phyloP scores from a whole-genome alignment of 2,113 vertebrate genomes.

The Dromaius novaehollandiae region DNA sequence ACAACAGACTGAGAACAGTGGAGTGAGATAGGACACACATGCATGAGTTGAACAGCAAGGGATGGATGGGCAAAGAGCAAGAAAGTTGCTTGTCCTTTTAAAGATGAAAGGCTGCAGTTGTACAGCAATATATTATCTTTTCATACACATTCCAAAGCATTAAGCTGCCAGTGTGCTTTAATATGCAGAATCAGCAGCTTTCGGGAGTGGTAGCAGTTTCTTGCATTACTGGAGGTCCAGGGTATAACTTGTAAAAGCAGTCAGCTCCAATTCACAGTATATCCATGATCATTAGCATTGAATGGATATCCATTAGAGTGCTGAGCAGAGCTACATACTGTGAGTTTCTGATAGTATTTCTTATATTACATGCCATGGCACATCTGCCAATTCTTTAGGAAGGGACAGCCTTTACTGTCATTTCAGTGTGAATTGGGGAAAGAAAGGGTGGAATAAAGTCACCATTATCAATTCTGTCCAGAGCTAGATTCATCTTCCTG shows the following conservation, averaged over 20 bases:
- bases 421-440: neutral
- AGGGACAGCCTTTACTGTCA: neutral
- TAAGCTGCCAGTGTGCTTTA: neutral
- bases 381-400: neutral
- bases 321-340: neutral
- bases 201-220: neutral
- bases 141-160: neutral
- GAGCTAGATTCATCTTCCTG: constrained; percentile 87
- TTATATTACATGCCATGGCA: neutral
- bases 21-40: no score
- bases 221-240: neutral
- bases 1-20: no score
- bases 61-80: no score
- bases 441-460: neutral
- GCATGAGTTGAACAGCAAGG: no score
- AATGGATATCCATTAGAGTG: neutral
- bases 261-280: neutral
- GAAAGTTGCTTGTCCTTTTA: no score
- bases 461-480: constrained; percentile 79
- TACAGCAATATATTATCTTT: neutral
- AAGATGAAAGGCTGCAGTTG: no score
- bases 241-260: neutral
- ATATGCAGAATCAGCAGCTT: neutral
- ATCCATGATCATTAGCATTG: neutral
- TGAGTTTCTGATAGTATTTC: neutral